A percentile compares a stretch with the other conserved stretches of the same genome.
phyloP scores from a whole-genome alignment of 2,888 invertebrate species.

The Invenusta paracnida region DNA sequence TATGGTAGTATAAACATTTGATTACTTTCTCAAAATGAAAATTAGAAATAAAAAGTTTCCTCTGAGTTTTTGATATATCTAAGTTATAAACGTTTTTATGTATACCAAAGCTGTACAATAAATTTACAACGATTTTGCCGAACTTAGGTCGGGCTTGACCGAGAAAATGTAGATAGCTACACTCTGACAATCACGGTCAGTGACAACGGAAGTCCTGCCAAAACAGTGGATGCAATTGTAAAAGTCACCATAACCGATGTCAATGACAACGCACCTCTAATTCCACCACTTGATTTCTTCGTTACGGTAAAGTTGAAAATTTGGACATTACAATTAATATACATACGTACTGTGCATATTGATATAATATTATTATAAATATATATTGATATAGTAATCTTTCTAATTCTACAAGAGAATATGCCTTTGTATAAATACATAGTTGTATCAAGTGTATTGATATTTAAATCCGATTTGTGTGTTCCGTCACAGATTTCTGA shows the following conservation, averaged over 20 bases:
- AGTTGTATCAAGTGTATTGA: too few relatives aligned
- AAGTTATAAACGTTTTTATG: too few relatives aligned
- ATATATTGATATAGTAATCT: too few relatives aligned
- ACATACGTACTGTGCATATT: too few relatives aligned
- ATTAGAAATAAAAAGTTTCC: too few relatives aligned
- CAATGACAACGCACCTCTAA: not conserved
- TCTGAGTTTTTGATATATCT: too few relatives aligned
- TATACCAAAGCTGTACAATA: too few relatives aligned
- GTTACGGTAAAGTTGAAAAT: not conserved
- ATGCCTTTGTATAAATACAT: too few relatives aligned
- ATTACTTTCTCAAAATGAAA: not conserved
- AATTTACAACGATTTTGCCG: not conserved
- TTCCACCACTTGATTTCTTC: not conserved
- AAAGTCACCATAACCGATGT: not conserved
- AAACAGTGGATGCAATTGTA: not conserved
- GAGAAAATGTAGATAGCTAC: not conserved
- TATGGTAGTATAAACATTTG: not conserved
- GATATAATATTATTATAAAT: too few relatives aligned
- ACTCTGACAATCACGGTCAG: not conserved
- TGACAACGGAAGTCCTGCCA: not conserved
- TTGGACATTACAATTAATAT: too few relatives aligned
- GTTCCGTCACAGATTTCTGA: slow-evolving; percentile 19
- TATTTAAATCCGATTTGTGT: too few relatives aligned
- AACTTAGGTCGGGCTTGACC: not conserved
- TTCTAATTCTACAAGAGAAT: too few relatives aligned